Evolutionary conservation across 2,113 vertebrate genomes (phyloP).

Genomic region (Scalopus aquaticus): DNA sequence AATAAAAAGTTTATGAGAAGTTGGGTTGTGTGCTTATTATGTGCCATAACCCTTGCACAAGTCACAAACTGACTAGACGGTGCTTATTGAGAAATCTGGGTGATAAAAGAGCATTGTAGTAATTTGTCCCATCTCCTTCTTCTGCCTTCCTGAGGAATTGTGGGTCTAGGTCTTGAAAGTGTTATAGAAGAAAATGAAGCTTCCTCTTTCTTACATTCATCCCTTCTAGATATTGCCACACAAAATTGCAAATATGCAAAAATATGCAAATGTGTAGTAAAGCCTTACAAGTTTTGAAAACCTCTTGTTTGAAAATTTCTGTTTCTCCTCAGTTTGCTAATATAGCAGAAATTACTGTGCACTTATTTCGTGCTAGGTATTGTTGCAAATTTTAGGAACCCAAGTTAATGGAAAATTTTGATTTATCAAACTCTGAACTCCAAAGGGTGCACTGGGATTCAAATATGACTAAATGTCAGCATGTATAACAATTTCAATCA

Average conservation of each 20-base stretch:
- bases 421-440: neutral
- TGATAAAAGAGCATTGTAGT: neutral
- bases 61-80: too few relatives aligned
- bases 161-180: neutral
- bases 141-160: neutral
- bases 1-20: neutral
- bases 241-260: neutral
- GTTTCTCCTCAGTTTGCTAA: neutral
- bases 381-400: neutral
- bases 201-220: neutral
- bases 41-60: too few relatives aligned
- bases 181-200: neutral
- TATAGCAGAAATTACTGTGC: neutral
- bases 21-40: neutral
- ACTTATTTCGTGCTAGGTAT: neutral
- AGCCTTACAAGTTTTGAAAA: neutral
- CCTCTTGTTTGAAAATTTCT: neutral
- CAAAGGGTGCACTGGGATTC: neutral
- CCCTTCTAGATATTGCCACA: neutral
- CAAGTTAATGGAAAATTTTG: neutral
- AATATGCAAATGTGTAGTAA: neutral
- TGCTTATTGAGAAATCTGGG: neutral
- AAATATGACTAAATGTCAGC: neutral
- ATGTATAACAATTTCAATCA: neutral
- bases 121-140: neutral